Conservation (phyloP, 2,113 vertebrate genomes). For the Eolophus roseicapilla region DNA sequence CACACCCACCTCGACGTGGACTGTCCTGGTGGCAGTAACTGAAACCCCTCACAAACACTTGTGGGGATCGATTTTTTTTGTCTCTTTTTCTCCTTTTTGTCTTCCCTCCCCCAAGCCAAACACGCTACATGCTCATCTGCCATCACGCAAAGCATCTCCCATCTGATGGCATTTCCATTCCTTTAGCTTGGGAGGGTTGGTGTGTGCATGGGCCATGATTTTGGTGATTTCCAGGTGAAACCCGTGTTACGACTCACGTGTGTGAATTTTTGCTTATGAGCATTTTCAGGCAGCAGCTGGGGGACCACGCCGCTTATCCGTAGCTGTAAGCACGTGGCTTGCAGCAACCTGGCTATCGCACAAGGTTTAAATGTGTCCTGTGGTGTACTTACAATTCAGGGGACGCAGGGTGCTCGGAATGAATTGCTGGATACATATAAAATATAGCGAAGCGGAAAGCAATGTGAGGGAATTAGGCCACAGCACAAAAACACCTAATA, state of each 20-base stretch:
- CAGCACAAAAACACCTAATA: conserved; percentile 89
- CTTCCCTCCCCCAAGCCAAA: not conserved
- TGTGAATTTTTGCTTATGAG: not conserved
- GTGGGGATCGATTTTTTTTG: not conserved
- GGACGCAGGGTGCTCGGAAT: conserved; percentile 79
- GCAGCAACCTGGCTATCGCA: conserved; percentile 21
- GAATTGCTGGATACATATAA: conserved; percentile 83
- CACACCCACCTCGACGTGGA: not conserved
- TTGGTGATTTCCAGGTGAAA: not conserved
- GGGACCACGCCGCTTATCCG: not conserved
- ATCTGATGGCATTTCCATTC: not conserved
- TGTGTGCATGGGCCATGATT: not conserved
- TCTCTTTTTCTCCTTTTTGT: not conserved
- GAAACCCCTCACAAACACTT: not conserved
- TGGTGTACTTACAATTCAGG: conserved; percentile 79
- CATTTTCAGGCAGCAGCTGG: not conserved
- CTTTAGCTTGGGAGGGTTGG: not conserved
- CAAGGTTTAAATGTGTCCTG: conserved; percentile 48
- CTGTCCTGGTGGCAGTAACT: not conserved
- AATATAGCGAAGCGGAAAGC: conserved; percentile 86
- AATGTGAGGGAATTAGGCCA: conserved; percentile 88
- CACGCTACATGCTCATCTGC: not conserved
- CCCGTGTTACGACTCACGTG: not conserved
- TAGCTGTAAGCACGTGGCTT: not conserved
- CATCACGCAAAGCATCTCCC: not conserved